Conservation (phyloP, 2,113 vertebrate genomes). For the Hipposideros armiger region DNA sequence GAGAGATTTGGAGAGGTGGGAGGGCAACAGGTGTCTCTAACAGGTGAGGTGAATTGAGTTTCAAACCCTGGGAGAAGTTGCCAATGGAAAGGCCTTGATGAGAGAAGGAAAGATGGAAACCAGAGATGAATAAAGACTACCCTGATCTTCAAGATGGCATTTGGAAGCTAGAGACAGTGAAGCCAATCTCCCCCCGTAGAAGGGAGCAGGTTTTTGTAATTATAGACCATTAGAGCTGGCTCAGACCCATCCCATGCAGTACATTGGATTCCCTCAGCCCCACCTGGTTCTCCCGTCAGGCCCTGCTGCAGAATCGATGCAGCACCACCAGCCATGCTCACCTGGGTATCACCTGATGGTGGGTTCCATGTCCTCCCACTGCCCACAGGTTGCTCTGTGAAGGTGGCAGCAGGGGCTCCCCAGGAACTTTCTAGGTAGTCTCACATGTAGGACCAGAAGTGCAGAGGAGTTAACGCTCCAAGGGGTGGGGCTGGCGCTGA, state of each 20-base stretch:
- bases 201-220: not conserved
- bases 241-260: accelerated
- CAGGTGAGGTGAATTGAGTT: not conserved
- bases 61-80: constrained; percentile 3
- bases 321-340: not conserved
- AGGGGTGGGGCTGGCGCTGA: not conserved
- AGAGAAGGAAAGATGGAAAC: not conserved
- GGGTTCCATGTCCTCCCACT: not conserved
- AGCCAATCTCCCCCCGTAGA: not conserved
- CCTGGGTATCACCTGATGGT: too few relatives aligned
- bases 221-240: not conserved
- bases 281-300: not conserved
- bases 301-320: not conserved
- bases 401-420: too few relatives aligned
- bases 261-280: too few relatives aligned
- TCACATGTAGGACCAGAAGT: not conserved
- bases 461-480: not conserved
- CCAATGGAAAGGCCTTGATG: not conserved
- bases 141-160: not conserved
- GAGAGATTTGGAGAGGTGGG: not conserved
- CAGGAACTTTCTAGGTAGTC: not conserved
- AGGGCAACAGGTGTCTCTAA: not conserved
- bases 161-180: not conserved
- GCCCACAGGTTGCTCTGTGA: not conserved
- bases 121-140: not conserved